Base-by-base conservation (phyloP, 2,797 vertebrate species). In the Malurus leucopterus region DNA sequence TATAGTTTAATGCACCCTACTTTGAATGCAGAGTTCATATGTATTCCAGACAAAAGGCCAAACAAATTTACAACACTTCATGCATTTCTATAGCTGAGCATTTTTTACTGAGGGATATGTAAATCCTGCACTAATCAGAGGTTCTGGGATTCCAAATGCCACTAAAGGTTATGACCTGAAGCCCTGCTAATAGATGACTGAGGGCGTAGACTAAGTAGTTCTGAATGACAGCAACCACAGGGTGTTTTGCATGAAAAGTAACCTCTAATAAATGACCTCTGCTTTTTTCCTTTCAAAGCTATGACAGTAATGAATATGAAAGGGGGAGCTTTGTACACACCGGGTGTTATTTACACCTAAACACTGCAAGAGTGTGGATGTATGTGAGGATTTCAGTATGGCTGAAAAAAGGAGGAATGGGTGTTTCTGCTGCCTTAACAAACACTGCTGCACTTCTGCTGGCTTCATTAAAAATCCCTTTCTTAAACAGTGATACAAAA, bases 101-200 rank as follows among this genome's bases (percentile, higher is more conserved):
- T 97, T 98, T 98, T 93, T 97, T 95, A 95, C 97, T 92, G 97
- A 97, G 97, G 98, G 97, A 98, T 98, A 98, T 99, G 98, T 98
- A 98, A 98, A 98, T 98, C 98, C 95, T 97, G 97, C 97, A 96
- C 98, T 99, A 98, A 98, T 98, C 98, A 98, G 98, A 98, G 98
- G 98, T 98, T 98, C 98, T 97, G 97, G 97, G 98, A 98, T 98
- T 97, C 97, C 97, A 98, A 98, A 98, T 98, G 98, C 98, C 98
- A 98, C 96, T 96, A 98, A 98, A 98, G 98, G 98, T 98, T 98
- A 98, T 98, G 98, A 98, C 98, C 98, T 89, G 95, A 97, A 98
- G 98, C 98, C 98, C 98, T 96, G 97, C 95, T 98, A 98, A 98
- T 98, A 97, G 97, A 97, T 94, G 97, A 97, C 97, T 94, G 97